Conservation (phyloP, 2,113 vertebrate genomes). For the Caretta caretta region DNA sequence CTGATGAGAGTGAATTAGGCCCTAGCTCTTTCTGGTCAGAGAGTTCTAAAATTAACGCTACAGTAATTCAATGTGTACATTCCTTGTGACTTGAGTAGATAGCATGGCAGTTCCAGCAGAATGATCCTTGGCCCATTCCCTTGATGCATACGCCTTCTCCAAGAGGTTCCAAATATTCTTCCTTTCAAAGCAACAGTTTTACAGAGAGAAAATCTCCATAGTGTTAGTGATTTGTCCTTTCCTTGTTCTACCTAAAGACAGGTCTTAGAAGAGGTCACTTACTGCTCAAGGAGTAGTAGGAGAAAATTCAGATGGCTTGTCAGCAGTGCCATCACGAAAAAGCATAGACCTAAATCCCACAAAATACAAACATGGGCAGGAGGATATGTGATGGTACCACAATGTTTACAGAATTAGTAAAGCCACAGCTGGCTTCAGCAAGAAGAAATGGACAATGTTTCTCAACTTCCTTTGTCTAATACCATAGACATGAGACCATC, state of each 20-base stretch:
- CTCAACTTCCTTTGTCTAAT: too few relatives aligned
- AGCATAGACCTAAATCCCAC: not conserved
- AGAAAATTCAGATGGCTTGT: not conserved
- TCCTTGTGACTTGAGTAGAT: not conserved
- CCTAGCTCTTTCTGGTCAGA: not conserved
- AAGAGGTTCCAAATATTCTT: not conserved
- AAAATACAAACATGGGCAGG: not conserved
- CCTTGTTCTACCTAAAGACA: not conserved
- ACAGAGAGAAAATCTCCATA: not conserved
- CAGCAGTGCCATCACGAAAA: not conserved
- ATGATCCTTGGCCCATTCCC: not conserved
- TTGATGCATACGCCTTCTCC: not conserved
- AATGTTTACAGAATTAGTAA: not conserved
- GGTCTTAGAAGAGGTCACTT: not conserved
- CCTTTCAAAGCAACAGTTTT: not conserved
- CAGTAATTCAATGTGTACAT: not conserved
- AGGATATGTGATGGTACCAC: not conserved
- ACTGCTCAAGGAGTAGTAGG: not conserved
- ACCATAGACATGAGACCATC: too few relatives aligned
- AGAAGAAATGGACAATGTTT: too few relatives aligned
- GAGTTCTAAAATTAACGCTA: not conserved
- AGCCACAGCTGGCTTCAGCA: too few relatives aligned
- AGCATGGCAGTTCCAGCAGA: not conserved
- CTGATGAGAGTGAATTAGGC: constrained; percentile 4
- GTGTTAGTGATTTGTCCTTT: not conserved